Evolutionary conservation across 2,888 invertebrate genomes (phyloP), one percentile per base, ranked within the genome.

Genomic region (Hyposoter didymator): DNA sequence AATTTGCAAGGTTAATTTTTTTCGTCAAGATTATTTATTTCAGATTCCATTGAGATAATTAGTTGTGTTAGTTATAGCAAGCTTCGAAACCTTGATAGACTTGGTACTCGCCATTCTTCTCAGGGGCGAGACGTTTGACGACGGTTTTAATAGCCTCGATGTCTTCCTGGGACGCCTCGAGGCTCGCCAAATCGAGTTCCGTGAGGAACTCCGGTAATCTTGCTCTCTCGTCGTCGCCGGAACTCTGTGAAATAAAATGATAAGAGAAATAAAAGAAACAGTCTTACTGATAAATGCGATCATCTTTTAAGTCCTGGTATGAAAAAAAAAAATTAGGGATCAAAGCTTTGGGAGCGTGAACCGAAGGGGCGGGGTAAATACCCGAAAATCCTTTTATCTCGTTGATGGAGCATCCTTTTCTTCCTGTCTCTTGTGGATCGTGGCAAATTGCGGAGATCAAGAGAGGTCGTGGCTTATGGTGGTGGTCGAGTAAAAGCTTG

Each of bases 91-190:
- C 93, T 93, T 93, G 93, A 87, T 91, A 93, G 86, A 92, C 90
- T 91, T 93, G 91, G 92, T 93, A 93, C 93, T 93, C 93, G 93
- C 93, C 94, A 92, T 93, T 93, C 91, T 93, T 92, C 90, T 92
- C 92, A 4, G 93, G 92, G 79, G 93, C 92, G 84, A 93, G 89
- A 70, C 94, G 90, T 84, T 93, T 94, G 3, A 93, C 93, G 72
- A 94, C 89, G 81, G 90, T 92, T 85, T 90, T 93, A 74, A 93
- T 87, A 14, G 91, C 90, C 76, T 92, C 92, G 66, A 92, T 90
- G 83, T 91, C 92, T 82, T 93, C 93, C 83, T 91, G 89, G 55
- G 93, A 93, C 39, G 91, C 91, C 73, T 92, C 93, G 39, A 91
- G 87, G 83, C 90, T 91, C 28, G 90, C 90, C 85, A 92, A 86